A percentile compares a stretch with the other conserved stretches of the same genome.
Conservation (phyloP, 2,113 vertebrate genomes). For the Rostratula benghalensis region DNA sequence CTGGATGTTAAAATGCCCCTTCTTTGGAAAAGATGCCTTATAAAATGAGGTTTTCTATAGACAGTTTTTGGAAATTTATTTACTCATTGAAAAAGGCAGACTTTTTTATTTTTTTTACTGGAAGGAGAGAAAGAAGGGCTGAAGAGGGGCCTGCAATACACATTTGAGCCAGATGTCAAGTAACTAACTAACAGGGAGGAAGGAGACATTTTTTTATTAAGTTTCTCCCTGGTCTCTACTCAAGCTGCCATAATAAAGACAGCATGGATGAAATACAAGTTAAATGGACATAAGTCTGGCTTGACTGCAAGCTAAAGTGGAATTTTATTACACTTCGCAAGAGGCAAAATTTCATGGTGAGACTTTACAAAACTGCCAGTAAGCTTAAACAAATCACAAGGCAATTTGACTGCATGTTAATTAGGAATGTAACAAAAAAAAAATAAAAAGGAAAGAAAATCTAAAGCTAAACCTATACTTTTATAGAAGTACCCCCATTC, state of each 20-base stretch:
- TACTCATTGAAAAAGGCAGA: background rate
- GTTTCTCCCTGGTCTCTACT: background rate
- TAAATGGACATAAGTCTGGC: background rate
- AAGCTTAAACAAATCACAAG: background rate
- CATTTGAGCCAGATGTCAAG: slow-evolving; percentile 14
- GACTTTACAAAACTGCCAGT: background rate
- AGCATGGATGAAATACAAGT: background rate
- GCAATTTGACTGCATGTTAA: background rate
- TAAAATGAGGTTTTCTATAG: background rate
- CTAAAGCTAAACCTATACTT: background rate
- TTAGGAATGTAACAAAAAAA: background rate
- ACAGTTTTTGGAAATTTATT: background rate
- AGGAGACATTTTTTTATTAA: slow-evolving; percentile 12
- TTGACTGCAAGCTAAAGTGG: background rate
- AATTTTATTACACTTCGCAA: background rate
- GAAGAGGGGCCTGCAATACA: background rate
- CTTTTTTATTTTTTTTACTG: background rate
- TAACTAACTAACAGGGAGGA: background rate
- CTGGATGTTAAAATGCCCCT: background rate
- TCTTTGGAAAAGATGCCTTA: background rate
- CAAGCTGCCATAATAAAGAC: background rate
- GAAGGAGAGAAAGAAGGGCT: background rate
- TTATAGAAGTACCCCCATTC: background rate
- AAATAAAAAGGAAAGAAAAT: background rate
- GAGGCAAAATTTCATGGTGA: background rate